Base-by-base conservation (phyloP, 2,113 vertebrate genomes). In the Vimba vimba region DNA sequence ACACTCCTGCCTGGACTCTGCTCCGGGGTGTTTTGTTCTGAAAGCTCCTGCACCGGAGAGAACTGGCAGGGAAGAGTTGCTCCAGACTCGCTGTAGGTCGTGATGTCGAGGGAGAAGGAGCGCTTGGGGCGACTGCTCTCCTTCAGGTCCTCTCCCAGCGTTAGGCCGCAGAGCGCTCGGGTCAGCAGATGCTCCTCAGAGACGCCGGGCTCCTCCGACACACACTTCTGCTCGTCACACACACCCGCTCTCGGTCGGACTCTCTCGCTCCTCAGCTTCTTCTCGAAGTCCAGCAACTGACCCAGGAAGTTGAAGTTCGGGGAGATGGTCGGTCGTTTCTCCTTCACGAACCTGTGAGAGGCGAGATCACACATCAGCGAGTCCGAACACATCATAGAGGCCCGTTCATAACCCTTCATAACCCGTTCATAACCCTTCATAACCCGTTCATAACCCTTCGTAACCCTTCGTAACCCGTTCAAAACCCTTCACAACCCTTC, bases 101-200 rank as follows among this genome's bases (percentile, higher is more conserved):
- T 98, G 89, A 99, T 98, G 77, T 99, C 97, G 91, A 99, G 87
- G 2, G 98, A 99, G 78, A 99, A 98, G 75, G 97, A 98, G 9
- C 97, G 97, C 81, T 99, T 98, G 76, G 99, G 94, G 13, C 95
- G 94, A 77, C 89, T 94, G 88, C 90, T 96, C 90, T 98, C 97
- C 30, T 97, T 96, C 0, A 94, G 85, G 13, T 90, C 93, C 12
- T 97, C 96, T 0, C 93, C 89, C 47, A 98, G 89, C 21, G 96
- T 96, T 45, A 99, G 95, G 36, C 95, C 92, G 0, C 94, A 94
- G 15, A 99, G 93, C 0, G 95, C 96, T 91, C 95, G 95, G 0
- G 93, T 91, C 90, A 97, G 94, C 0, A 95, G 90, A 8, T 88
- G 66, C 15, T 97, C 95, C 80, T 96, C 97, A 0, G 85, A 88